Conservation (phyloP, 2,113 vertebrate genomes). For the Cricetomys ansorgei region DNA sequence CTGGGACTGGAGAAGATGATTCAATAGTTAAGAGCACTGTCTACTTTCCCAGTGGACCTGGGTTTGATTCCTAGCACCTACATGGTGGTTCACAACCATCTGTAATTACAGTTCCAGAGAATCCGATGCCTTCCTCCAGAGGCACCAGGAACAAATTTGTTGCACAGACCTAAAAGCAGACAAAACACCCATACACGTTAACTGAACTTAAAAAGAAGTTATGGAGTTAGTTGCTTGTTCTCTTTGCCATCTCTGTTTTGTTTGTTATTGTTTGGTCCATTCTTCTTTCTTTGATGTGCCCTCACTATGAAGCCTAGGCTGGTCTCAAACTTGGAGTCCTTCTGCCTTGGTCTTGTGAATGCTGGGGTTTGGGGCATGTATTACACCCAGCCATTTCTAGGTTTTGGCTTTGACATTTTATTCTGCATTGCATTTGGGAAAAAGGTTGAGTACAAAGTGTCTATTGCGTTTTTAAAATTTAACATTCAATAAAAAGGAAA, state of each 20-base stretch:
- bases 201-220: not conserved
- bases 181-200: not conserved
- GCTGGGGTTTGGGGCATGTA: not conserved
- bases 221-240: not conserved
- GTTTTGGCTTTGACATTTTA: not conserved
- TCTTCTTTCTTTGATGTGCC: not conserved
- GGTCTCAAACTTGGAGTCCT: not conserved
- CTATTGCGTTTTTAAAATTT: constrained; percentile 38
- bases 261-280: not conserved
- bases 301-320: not conserved
- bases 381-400: not conserved
- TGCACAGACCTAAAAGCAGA: not conserved
- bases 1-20: not conserved
- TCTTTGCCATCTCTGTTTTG: not conserved
- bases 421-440: constrained; percentile 39
- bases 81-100: not conserved
- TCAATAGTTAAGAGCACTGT: not conserved
- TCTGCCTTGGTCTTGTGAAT: not conserved
- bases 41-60: not conserved
- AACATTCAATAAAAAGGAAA: constrained; percentile 53
- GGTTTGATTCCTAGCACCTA: not conserved
- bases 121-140: not conserved
- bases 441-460: not conserved
- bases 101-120: not conserved
- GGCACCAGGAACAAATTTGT: not conserved